Evolutionary conservation across 2,113 vertebrate species (phyloP).

Genomic region (Pollimyrus isidori): DNA sequence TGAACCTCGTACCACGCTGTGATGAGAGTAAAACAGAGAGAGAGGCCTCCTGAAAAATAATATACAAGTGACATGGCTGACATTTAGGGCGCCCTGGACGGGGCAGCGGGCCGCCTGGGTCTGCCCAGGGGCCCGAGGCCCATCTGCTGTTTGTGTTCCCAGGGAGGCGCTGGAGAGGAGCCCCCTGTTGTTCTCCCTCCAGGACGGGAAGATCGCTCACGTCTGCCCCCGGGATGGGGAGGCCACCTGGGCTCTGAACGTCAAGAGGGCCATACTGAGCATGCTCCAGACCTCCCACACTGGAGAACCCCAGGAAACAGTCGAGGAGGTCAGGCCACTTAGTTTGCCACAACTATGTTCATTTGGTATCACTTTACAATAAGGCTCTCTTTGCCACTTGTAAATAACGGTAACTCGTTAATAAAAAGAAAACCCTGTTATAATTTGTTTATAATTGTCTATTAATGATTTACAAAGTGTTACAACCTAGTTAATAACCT

Average conservation of each 20-base stretch:
- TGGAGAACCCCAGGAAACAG: constrained; percentile 29
- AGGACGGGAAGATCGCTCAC: constrained; percentile 63
- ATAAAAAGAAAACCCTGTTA: too few relatives aligned
- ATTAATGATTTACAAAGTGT: too few relatives aligned
- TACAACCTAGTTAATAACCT: too few relatives aligned
- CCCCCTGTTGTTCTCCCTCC: constrained; percentile 70
- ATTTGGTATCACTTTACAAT: neutral
- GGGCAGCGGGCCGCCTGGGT: neutral
- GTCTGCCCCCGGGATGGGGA: constrained; percentile 68
- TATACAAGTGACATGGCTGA: neutral
- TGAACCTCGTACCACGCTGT: neutral
- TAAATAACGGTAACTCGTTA: too few relatives aligned
- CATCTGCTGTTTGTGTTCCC: constrained; percentile 60
- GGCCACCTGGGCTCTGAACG: constrained; percentile 73
- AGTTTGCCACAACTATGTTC: neutral
- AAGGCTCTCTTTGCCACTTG: neutral
- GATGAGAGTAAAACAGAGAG: neutral
- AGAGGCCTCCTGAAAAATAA: neutral
- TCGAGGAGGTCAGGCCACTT: constrained; percentile 63
- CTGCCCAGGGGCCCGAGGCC: constrained; percentile 22
- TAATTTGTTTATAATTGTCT: too few relatives aligned
- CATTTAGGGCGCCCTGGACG: neutral
- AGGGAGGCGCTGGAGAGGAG: constrained; percentile 65
- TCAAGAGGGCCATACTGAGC: constrained; percentile 76
- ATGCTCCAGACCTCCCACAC: constrained; percentile 64